These are phyloP conservation scores for Vireo altiloquus DNA, from an alignment of 2,113 vertebrate genomes.

Conservation along the genomic window DNA sequence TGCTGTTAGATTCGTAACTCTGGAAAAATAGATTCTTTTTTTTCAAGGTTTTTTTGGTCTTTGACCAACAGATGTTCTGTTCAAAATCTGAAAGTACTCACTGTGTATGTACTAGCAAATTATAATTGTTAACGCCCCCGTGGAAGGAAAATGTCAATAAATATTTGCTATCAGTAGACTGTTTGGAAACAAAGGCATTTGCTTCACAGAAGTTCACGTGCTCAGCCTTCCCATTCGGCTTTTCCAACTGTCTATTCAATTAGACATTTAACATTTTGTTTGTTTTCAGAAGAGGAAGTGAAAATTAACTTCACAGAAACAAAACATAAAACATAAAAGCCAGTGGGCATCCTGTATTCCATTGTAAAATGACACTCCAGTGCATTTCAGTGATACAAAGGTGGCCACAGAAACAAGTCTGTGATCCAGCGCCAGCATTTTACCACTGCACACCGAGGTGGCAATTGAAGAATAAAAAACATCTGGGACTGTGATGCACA, in stretches of 20 bases:
- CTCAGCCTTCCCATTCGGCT: neutral
- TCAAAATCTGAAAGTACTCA: neutral
- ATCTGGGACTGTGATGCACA: neutral
- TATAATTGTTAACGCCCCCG: slow-evolving; percentile 26
- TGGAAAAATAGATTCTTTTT: neutral
- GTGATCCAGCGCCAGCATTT: neutral
- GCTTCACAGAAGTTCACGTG: neutral
- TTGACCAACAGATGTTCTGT: slow-evolving; percentile 52
- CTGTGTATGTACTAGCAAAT: neutral
- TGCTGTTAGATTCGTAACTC: slow-evolving; percentile 35
- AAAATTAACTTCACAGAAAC: slow-evolving; percentile 27
- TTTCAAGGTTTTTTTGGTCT: slow-evolving; percentile 14
- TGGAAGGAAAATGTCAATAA: slow-evolving; percentile 61
- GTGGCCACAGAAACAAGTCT: neutral
- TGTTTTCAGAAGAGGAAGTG: slow-evolving; percentile 25
- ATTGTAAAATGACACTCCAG: neutral
- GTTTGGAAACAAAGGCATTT: slow-evolving; percentile 50
- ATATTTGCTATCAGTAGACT: slow-evolving; percentile 29
- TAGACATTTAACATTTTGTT: neutral
- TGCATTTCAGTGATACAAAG: neutral
- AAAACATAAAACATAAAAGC: slow-evolving; percentile 24
- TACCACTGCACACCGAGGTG: neutral
- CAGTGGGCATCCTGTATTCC: neutral
- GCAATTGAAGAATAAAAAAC: neutral
- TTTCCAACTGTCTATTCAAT: slow-evolving; percentile 21